Conservation (phyloP, 2,797 vertebrate species). For the Acanthurus leucopareius region DNA sequence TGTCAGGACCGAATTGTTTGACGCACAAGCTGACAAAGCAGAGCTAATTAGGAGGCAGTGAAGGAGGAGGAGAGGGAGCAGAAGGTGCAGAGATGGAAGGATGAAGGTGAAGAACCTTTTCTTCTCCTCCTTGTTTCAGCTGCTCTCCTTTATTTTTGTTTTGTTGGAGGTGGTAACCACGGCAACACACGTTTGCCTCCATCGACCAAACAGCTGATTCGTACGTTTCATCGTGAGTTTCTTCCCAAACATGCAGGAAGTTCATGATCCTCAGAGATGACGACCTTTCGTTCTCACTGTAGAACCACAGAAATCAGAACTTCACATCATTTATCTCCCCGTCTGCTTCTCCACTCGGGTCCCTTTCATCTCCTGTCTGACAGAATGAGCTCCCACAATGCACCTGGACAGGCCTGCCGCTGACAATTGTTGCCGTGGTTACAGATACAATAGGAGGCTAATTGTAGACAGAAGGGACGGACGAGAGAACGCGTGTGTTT, state of each 20-base stretch:
- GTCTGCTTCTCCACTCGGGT: not conserved
- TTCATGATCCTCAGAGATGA: constrained; percentile 3
- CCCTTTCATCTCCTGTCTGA: constrained; percentile 55
- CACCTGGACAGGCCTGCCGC: constrained; percentile 52
- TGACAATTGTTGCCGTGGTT: constrained; percentile 52
- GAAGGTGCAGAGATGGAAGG: not conserved
- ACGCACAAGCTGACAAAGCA: constrained; percentile 34
- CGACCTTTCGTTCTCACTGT: not conserved
- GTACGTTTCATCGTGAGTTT: not conserved
- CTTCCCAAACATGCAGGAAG: not conserved
- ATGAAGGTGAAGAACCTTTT: not conserved
- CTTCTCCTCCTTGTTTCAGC: too few relatives aligned
- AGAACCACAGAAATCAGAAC: not conserved
- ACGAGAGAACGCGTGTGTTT: constrained; percentile 23
- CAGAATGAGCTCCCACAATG: constrained; percentile 63
- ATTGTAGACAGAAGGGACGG: constrained; percentile 48
- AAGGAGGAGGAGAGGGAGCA: not conserved
- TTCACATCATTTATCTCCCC: not conserved
- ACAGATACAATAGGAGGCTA: constrained; percentile 57
- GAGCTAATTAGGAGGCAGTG: constrained; percentile 15
- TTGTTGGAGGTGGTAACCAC: too few relatives aligned
- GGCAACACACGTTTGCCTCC: not conserved
- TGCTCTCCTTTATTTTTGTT: too few relatives aligned
- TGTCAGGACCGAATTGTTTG: constrained; percentile 23
- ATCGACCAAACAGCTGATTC: not conserved